A percentile compares a stretch with the other conserved stretches of the same genome.
Evolutionary conservation across 2,113 vertebrate genomes (phyloP).

Genomic region (Galemys pyrenaicus): DNA sequence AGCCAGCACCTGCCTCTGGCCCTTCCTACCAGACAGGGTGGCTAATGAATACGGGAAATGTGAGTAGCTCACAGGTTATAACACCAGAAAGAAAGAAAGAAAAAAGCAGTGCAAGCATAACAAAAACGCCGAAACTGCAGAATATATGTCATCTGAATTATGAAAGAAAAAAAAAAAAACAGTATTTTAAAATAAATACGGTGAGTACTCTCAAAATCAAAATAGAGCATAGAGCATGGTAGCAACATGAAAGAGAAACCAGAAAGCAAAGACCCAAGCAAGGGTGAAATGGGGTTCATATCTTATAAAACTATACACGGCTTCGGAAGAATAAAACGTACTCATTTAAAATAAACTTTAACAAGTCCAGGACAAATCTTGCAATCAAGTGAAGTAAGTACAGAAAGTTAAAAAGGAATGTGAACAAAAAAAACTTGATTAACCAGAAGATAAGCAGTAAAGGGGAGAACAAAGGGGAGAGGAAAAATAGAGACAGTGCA

Average conservation of each 20-base stretch:
- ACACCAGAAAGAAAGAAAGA: background rate
- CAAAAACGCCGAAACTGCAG: background rate
- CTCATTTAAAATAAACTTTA: constrained; percentile 8
- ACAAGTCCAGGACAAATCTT: background rate
- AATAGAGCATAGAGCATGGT: background rate
- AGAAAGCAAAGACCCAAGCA: background rate
- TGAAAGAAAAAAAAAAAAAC: background rate
- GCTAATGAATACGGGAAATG: background rate
- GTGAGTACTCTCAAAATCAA: background rate
- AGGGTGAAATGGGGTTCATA: background rate
- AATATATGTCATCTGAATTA: background rate
- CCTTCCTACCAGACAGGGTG: background rate
- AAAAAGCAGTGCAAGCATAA: background rate
- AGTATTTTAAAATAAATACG: background rate
- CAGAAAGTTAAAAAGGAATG: background rate
- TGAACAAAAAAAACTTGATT: background rate
- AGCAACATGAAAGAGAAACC: background rate
- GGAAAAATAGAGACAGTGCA: background rate
- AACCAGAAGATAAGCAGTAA: background rate
- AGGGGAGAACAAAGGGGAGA: background rate
- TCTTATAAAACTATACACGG: background rate
- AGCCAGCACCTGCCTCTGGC: background rate
- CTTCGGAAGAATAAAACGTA: constrained; percentile 6
- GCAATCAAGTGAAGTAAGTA: background rate
- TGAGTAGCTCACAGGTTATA: background rate